Conservation (phyloP, 2,797 vertebrate genomes). For the Momotus momota region DNA sequence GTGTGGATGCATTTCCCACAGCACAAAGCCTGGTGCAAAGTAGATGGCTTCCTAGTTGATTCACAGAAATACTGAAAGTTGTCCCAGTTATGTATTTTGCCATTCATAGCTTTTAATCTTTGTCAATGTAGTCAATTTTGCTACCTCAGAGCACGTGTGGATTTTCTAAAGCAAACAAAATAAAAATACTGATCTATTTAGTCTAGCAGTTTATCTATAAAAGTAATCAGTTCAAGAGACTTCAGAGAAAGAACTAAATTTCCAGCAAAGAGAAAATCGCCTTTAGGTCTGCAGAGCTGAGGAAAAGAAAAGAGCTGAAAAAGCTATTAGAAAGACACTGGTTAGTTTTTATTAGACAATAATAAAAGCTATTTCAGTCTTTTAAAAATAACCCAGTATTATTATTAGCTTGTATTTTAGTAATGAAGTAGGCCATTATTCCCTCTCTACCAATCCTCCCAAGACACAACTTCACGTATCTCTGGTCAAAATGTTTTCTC, state of each 20-base stretch:
- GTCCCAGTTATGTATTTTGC: neutral
- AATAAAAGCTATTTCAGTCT: neutral
- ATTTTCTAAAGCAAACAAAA: neutral
- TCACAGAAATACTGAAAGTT: neutral
- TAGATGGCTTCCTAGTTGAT: neutral
- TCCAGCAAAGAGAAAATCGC: neutral
- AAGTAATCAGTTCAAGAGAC: neutral
- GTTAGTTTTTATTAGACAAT: neutral
- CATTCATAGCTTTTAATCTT: slow-evolving; percentile 9
- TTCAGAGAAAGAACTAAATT: neutral
- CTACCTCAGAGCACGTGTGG: neutral
- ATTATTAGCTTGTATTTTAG: neutral
- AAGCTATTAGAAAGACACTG: neutral
- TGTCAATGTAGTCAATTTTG: neutral
- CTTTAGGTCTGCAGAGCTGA: neutral
- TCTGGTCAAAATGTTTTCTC: neutral
- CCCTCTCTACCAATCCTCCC: neutral
- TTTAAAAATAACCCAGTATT: neutral
- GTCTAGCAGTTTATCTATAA: neutral
- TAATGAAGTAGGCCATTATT: neutral
- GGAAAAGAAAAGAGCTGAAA: slow-evolving; percentile 19
- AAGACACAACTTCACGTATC: neutral
- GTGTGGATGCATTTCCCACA: neutral
- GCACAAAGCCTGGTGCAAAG: neutral
- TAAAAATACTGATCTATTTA: neutral